Evolutionary conservation across 2,888 invertebrate species (phyloP), one percentile per base, ranked within the genome.

Genomic region (Tetheella fluctuosa): DNA sequence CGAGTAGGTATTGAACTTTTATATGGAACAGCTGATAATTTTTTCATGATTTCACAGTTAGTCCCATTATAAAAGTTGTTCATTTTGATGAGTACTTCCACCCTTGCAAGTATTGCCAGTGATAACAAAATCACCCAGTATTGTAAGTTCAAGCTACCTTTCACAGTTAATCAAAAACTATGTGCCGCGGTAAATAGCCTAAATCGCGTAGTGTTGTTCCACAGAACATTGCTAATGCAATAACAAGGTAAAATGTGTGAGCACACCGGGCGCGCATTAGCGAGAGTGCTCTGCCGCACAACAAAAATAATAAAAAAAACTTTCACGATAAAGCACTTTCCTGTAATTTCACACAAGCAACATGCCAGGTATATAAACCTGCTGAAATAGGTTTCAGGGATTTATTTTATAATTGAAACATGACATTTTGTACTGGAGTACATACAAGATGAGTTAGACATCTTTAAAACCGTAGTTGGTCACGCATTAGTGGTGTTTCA

Each of bases 201-300:
- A 68, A 64, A 67, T 60, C 63, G 63, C 58, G 63, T 61, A 61
- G 64, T 48, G 20, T 48, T 20, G n/a, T 48, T 20, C 10, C 68
- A 73, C 62, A 55, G 58, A 62, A 65, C 52, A 23, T 59, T 20
- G 62, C 54, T 69, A 73, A 78, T 70, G 70, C 67, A 70, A 73
- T 73, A 71, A 73, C 52, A 48, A 30, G 55, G 57, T 68, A 54
- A 71, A 74, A 75, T 67, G 71, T 74, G 70, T 61, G 68, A 67
- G 67, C 58, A 54, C 52, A 52, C 48, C 48, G 48, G 34, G 48
- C 57, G 55, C 63, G 60, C 70, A 75, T 74, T 76, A 76, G 63
- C 59, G 63, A 63, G 67, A 79, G 67, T 76, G 79, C 74, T 73
- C 70, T 64, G 48, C 58, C 59, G 61, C 64, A 64, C 64, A 69